A percentile compares a stretch with the other conserved stretches of the same genome.
phyloP scores from a whole-genome alignment of 1,140 invertebrate genomes.

The Spodoptera frugiperda region DNA sequence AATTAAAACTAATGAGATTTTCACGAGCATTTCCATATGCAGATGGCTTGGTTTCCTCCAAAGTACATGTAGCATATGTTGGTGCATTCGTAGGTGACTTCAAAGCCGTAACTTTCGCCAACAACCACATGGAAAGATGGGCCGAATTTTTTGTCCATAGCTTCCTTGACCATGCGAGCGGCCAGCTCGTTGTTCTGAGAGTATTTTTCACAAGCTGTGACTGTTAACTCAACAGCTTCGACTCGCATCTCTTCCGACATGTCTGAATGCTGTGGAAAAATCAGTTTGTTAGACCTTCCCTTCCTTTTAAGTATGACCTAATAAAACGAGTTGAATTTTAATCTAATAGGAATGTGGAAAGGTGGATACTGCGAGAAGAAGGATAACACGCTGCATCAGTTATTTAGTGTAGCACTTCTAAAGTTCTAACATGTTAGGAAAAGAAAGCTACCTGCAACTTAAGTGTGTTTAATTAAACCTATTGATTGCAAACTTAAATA shows the following conservation, averaged over 20 bases:
- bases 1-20: not conserved
- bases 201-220: constrained; percentile 97
- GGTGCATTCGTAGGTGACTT: constrained; percentile 95
- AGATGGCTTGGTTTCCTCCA: constrained; percentile 95
- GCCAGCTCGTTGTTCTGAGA: constrained; percentile 90
- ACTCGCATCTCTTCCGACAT: constrained; percentile 96
- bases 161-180: constrained; percentile 96
- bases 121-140: constrained; percentile 97
- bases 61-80: constrained; percentile 97
- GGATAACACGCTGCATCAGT: too few species aligned
- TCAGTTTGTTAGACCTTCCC: constrained; percentile 5
- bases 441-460: too few species aligned
- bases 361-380: too few species aligned
- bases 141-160: constrained; percentile 97
- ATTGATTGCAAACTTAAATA: not conserved
- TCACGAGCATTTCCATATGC: constrained; percentile 96
- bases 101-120: constrained; percentile 97
- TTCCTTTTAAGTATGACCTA: too few species aligned
- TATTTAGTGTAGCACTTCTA: too few species aligned
- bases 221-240: constrained; percentile 95
- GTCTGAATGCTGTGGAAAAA: constrained; percentile 90
- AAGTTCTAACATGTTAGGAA: too few species aligned
- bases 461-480: too few species aligned
- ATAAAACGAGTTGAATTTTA: too few species aligned
- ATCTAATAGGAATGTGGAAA: too few species aligned